Percentiles rank a stretch among this genome's conserved stretches.
Evolutionary conservation across 2,888 invertebrate species (phyloP).

Genomic region (Laspeyria flexula): DNA sequence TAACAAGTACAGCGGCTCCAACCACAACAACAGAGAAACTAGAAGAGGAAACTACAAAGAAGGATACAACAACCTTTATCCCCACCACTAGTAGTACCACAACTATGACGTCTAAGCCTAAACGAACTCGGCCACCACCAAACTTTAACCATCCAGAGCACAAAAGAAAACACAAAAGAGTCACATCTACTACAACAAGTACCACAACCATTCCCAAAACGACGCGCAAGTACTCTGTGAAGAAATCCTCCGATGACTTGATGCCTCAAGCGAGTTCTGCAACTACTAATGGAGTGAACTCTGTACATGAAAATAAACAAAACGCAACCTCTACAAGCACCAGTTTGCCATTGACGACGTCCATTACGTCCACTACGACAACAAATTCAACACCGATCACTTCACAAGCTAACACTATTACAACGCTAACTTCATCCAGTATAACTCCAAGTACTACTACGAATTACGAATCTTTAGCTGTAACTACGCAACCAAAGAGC

Average conservation of each 20-base stretch:
- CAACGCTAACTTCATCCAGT: constrained; percentile 17
- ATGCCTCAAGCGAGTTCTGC: constrained; percentile 72
- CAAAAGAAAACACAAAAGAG: constrained; percentile 73
- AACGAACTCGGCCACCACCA: constrained; percentile 75
- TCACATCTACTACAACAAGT: constrained; percentile 60
- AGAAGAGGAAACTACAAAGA: constrained; percentile 4
- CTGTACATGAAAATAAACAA: constrained; percentile 34
- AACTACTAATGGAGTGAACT: constrained; percentile 52
- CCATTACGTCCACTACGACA: constrained; percentile 36
- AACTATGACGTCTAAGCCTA: constrained; percentile 58
- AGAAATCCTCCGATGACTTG: constrained; percentile 65
- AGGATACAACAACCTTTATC: constrained; percentile 37
- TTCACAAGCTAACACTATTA: constrained; percentile 3
- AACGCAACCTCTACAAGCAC: constrained; percentile 42
- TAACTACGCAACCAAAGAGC: constrained; percentile 55
- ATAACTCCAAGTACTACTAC: constrained; percentile 27
- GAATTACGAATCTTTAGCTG: constrained; percentile 34
- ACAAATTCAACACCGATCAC: constrained; percentile 11
- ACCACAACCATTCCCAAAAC: constrained; percentile 56
- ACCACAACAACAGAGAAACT: constrained; percentile 30
- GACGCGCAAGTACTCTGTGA: constrained; percentile 47
- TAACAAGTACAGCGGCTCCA: constrained; percentile 43
- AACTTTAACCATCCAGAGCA: constrained; percentile 69
- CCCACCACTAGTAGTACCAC: constrained; percentile 49
- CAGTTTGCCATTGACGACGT: constrained; percentile 30